A percentile compares a stretch with the other conserved stretches of the same genome.
Evolutionary conservation across 1,140 invertebrate genomes (phyloP).

Genomic region (Vollenhovia emeryi): DNA sequence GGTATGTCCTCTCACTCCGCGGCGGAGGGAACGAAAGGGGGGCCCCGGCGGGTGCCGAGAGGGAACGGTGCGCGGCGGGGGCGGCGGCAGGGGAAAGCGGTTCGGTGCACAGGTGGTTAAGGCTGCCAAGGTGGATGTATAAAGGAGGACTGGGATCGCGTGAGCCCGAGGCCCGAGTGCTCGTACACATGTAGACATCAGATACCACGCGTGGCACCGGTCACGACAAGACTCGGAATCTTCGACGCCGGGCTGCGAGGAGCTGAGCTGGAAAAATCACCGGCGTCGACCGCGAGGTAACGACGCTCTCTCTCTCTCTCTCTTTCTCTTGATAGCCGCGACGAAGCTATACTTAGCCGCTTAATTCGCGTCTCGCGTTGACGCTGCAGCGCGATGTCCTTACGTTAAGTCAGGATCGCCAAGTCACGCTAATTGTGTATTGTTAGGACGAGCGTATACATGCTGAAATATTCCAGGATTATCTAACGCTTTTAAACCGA

Average conservation of each 20-base stretch:
- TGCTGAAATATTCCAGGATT: constrained; percentile 32
- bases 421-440: constrained; percentile 25
- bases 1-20: constrained; percentile 49
- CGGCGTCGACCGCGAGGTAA: constrained; percentile 15
- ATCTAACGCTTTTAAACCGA: neutral
- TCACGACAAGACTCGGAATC: constrained; percentile 75
- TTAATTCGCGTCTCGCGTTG: constrained; percentile 20
- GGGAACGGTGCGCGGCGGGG: constrained; percentile 24
- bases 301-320: constrained; percentile 32
- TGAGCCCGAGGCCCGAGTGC: constrained; percentile 68
- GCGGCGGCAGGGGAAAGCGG: constrained; percentile 42
- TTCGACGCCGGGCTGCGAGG: constrained; percentile 61
- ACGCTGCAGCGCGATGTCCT: neutral
- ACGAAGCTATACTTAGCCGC: neutral
- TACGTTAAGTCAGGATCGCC: neutral
- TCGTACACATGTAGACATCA: constrained; percentile 79
- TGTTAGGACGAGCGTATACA: neutral
- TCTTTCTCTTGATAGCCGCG: constrained; percentile 1
- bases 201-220: constrained; percentile 76
- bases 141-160: constrained; percentile 76
- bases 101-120: constrained; percentile 76
- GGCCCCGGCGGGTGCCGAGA: constrained; percentile 23
- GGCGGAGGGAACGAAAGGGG: neutral
- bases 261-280: constrained; percentile 60
- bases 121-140: constrained; percentile 71